Conservation (phyloP, 1,140 invertebrate species). For the Trinorchestia longiramus region DNA sequence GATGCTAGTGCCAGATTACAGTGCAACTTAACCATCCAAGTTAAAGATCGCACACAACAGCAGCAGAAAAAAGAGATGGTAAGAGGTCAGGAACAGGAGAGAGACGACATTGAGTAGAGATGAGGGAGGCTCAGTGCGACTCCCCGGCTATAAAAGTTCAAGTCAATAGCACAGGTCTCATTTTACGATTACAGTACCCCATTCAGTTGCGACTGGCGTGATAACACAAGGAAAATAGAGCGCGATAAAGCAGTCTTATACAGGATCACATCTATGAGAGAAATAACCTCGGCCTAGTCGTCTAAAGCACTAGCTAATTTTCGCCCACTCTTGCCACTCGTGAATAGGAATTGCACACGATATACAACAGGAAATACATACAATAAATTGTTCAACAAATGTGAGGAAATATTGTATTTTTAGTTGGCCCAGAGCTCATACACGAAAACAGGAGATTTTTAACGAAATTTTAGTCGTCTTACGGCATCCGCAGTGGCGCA, state of each 20-base stretch:
- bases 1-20: background rate
- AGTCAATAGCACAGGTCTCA: background rate
- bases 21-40: background rate
- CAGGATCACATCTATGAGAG: background rate
- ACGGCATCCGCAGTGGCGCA: background rate
- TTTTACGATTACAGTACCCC: background rate
- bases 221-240: background rate
- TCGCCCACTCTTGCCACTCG: background rate
- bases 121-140: background rate
- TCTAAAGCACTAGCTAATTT: background rate
- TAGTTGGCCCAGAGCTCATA: background rate
- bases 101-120: background rate
- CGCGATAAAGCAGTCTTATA: background rate
- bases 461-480: background rate
- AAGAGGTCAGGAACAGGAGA: background rate
- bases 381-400: background rate
- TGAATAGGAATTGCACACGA: background rate
- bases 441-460: background rate
- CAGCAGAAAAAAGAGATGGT: background rate
- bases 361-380: background rate
- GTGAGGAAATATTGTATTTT: background rate
- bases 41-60: background rate
- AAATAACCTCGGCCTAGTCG: background rate
- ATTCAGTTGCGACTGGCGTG: conserved; percentile 9
- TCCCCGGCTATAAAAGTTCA: background rate